A percentile compares a stretch with the other conserved stretches of the same genome.
phyloP scores from a whole-genome alignment of 1,140 invertebrate genomes.

The Callitettix versicolor region DNA sequence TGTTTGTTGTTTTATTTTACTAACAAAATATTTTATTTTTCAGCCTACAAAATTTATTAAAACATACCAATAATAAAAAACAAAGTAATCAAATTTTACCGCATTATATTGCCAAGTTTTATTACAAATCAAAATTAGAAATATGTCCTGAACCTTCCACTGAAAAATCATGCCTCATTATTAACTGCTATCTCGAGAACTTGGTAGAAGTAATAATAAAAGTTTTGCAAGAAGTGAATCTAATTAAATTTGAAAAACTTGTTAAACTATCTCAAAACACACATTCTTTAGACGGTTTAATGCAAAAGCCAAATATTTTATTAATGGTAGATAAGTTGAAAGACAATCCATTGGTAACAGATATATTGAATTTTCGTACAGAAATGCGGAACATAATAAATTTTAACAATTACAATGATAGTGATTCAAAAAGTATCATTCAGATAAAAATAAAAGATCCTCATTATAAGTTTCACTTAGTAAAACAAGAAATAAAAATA shows the following conservation, averaged over 20 bases:
- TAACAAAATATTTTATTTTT: neutral
- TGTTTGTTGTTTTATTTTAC: neutral
- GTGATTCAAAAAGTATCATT: neutral
- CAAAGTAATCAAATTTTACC: neutral
- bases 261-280: neutral
- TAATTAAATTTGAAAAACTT: neutral
- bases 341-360: neutral
- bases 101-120: neutral
- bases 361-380: neutral
- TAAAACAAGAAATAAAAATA: constrained; percentile 2
- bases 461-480: neutral
- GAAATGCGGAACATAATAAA: constrained; percentile 1
- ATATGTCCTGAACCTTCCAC: neutral
- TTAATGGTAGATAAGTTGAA: neutral
- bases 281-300: neutral
- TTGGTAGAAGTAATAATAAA: neutral
- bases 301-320: neutral
- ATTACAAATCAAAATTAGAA: neutral
- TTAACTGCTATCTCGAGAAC: constrained; percentile 1
- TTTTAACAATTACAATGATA: neutral
- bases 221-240: constrained; percentile 5
- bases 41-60: neutral
- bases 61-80: neutral
- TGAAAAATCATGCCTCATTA: neutral
- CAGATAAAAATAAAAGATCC: constrained; percentile 1